Evolutionary conservation across 2,888 invertebrate genomes (phyloP), one percentile per base, ranked within the genome.

Genomic region (Agonopterix subpropinquella): DNA sequence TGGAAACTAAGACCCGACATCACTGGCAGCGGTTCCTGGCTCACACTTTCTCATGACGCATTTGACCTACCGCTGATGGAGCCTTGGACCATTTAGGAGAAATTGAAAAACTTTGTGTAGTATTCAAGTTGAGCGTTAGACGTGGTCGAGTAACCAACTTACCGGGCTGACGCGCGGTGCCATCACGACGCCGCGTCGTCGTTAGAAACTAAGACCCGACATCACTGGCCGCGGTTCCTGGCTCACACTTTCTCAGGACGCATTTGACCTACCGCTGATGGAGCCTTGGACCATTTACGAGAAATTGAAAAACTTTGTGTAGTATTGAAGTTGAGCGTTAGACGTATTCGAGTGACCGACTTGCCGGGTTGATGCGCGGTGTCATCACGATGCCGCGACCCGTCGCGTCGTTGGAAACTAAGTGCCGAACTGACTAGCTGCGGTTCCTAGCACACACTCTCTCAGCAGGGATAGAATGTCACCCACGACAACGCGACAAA

Each of bases 81-180:
- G n/a, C 37, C 37, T 9, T 37, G 1, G 18, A 18, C n/a, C n/a
- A n/a, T n/a, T n/a, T n/a, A n/a, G n/a, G n/a, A n/a, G n/a, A n/a
- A n/a, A n/a, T n/a, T n/a, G n/a, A n/a, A n/a, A n/a, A n/a, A n/a
- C n/a, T n/a, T 28, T 28, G 28, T 28, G 5, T 28, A 7, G 54
- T 7, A 28, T 28, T 28, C 28, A 5, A 28, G 28, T 28, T 28
- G 7, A 28, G 56, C 61, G 58, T 47, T 58, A 60, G 60, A 69
- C 65, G 68, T 68, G 70, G 62, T 66, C 62, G 66, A 66, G 62
- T 70, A 66, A 67, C 65, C 65, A 67, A 71, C 56, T 67, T 73
- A 61, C 51, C 51, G 50, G 54, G 28, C 28, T 5, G 28, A 28
- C 56, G 53, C 53, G 54, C 59, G 53, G 53, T 57, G 57, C 59